These are phyloP conservation scores for Ashinkailepas kermadecensis DNA, from an alignment of 2,888 invertebrate genomes.

Conservation along the genomic window DNA sequence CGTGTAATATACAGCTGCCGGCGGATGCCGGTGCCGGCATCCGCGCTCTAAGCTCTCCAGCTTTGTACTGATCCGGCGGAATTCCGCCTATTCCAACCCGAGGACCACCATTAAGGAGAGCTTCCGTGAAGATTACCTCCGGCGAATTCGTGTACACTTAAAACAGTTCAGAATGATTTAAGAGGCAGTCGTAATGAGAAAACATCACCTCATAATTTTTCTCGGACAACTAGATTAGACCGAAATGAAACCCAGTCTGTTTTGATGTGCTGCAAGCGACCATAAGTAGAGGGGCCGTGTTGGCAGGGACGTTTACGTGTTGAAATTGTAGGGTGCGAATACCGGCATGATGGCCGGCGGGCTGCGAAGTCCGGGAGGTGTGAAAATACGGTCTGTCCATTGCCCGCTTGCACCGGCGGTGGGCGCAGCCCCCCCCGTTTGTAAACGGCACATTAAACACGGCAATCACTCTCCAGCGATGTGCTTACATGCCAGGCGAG, in stretches of 20 bases:
- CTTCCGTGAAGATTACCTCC: background rate
- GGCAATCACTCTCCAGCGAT: no score
- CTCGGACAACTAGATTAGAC: constrained; percentile 3
- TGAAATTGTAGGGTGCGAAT: background rate
- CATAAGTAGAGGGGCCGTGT: background rate
- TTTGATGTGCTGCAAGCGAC: background rate
- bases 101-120: background rate
- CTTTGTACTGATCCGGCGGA: background rate
- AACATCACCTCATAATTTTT: constrained; percentile 5
- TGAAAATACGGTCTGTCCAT: no score
- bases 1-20: no score
- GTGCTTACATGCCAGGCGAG: no score
- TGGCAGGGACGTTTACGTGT: background rate
- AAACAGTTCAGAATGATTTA: constrained; percentile 18
- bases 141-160: constrained; percentile 10
- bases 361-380: no score
- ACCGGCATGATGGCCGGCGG: background rate
- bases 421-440: no score
- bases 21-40: no score
- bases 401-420: no score
- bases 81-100: background rate
- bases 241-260: background rate
- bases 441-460: no score
- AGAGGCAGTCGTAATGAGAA: background rate
- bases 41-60: no score